These are phyloP conservation scores for Halichoeres trimaculatus DNA, from an alignment of 2,113 vertebrate species.

Conservation along the genomic window DNA sequence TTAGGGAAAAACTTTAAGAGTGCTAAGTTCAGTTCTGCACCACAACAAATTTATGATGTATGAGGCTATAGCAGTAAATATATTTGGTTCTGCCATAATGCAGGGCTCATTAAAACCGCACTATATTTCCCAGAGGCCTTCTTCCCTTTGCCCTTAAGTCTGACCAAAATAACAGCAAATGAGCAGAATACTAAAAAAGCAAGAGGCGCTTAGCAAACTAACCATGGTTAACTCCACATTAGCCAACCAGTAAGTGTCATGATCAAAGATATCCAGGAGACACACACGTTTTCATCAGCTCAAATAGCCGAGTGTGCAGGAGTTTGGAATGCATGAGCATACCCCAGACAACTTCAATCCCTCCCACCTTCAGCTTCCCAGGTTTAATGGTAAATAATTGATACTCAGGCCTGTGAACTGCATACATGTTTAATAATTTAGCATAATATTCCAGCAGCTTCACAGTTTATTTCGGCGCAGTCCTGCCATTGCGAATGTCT, in stretches of 20 bases:
- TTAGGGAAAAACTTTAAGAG: no score
- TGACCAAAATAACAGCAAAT: conserved; percentile 36
- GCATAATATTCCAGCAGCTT: conserved; percentile 63
- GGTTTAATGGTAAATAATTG: conserved; percentile 77
- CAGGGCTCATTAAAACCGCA: conserved; percentile 66
- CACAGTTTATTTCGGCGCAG: conserved; percentile 37
- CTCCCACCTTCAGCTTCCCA: conserved; percentile 59
- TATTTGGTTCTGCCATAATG: not conserved
- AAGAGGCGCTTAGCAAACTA: not conserved
- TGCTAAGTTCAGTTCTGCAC: no score
- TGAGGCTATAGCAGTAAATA: no score
- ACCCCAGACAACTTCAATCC: conserved; percentile 39
- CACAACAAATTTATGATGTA: no score
- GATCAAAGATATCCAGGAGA: conserved; percentile 21
- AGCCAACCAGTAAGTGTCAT: not conserved
- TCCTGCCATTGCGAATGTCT: conserved; percentile 54
- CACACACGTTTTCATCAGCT: conserved; percentile 2
- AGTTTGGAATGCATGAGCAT: conserved; percentile 17
- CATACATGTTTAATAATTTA: conserved; percentile 75
- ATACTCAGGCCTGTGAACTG: conserved; percentile 69
- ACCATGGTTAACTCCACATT: conserved; percentile 10
- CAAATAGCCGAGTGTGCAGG: conserved; percentile 13
- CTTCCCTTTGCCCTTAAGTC: conserved; percentile 52
- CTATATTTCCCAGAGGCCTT: conserved; percentile 47
- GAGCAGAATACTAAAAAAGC: conserved; percentile 34